Evolutionary conservation across 2,888 invertebrate species (phyloP).

Genomic region (Polietes domitor): DNA sequence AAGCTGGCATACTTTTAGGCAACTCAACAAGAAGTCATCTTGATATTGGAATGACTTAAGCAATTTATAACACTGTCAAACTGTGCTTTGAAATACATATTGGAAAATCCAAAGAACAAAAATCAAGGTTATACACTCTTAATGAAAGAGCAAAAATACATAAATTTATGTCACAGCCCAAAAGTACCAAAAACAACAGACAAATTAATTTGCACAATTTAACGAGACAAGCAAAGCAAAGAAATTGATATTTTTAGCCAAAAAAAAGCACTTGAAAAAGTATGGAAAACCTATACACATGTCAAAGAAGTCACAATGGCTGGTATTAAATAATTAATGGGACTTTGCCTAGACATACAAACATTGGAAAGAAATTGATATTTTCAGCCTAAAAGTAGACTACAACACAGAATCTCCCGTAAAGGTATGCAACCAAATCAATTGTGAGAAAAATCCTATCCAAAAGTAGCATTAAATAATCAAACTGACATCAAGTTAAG

Average conservation of each 20-base stretch:
- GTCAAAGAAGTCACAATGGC: too few relatives aligned
- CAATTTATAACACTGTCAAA: conserved; percentile 9
- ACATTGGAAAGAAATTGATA: too few relatives aligned
- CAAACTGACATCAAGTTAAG: background rate
- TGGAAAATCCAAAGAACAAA: background rate
- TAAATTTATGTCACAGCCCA: background rate
- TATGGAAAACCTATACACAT: too few relatives aligned
- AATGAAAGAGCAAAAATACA: background rate
- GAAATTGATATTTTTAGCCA: conserved; percentile 5
- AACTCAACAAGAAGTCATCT: background rate
- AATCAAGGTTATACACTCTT: background rate
- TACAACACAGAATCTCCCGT: background rate
- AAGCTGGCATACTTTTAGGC: conserved; percentile 6
- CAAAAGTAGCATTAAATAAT: background rate
- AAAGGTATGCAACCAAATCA: conserved; percentile 9
- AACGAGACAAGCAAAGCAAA: background rate
- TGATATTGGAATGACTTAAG: background rate
- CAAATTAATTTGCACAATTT: background rate
- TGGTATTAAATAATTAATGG: too few relatives aligned
- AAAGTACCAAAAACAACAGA: background rate
- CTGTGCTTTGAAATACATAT: background rate
- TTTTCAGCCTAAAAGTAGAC: conserved; percentile 37
- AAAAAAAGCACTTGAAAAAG: too few relatives aligned
- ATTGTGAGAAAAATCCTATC: background rate
- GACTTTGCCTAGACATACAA: too few relatives aligned